Evolutionary conservation across 2,113 vertebrate genomes (phyloP).

Genomic region (Corydoras sp.): DNA sequence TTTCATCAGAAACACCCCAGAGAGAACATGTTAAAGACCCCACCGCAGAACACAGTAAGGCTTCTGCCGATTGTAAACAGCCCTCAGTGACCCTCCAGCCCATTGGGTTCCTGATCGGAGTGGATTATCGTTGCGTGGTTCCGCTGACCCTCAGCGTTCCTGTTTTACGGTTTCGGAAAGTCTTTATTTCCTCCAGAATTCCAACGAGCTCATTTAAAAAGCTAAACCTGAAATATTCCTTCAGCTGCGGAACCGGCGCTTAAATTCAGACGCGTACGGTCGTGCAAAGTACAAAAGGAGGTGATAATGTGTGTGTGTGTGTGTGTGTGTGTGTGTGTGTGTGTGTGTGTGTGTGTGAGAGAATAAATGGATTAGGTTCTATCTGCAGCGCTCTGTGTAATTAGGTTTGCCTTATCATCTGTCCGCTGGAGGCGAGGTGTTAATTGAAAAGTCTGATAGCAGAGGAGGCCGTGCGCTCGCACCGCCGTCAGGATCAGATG

Average conservation of each 20-base stretch:
- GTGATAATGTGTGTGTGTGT: background rate
- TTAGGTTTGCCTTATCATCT: constrained; percentile 46
- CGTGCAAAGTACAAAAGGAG: background rate
- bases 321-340: constrained; percentile 7
- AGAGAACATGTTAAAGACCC: no score
- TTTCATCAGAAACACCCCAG: no score
- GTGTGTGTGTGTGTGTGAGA: background rate
- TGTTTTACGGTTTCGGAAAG: no score
- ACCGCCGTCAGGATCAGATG: constrained; percentile 8
- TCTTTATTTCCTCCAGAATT: no score
- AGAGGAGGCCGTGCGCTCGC: background rate
- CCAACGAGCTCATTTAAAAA: no score
- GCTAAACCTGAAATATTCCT: background rate
- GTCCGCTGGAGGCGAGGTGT: constrained; percentile 30
- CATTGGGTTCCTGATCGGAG: no score
- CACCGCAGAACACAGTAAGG: no score
- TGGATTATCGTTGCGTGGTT: no score
- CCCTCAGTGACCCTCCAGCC: no score
- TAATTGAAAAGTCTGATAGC: constrained; percentile 49
- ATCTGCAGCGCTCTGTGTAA: constrained; percentile 39
- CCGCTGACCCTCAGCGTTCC: no score
- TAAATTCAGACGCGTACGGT: background rate
- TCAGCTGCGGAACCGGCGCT: no score
- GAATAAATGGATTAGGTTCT: constrained; percentile 41
- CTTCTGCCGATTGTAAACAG: no score